Evolutionary conservation across 2,797 vertebrate species (phyloP).

Genomic region (Enteromius treurensis): DNA sequence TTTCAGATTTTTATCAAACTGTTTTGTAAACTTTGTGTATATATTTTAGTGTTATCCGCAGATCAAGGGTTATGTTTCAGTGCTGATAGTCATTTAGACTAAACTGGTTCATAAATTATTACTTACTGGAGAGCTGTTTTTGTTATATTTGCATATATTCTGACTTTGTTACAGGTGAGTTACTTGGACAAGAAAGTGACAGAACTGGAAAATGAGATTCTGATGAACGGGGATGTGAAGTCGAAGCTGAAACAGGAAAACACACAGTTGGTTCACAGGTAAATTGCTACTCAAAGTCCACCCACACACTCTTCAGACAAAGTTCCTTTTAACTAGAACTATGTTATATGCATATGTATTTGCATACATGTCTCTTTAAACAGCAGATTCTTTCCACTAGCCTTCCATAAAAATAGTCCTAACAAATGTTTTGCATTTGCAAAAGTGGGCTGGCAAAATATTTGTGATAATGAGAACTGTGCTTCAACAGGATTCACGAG

Average conservation of each 20-base stretch:
- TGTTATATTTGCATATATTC: neutral
- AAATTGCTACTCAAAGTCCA: slow-evolving; percentile 29
- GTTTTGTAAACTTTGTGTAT: neutral
- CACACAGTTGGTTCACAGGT: slow-evolving; percentile 95
- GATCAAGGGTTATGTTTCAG: neutral
- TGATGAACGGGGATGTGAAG: slow-evolving; percentile 88
- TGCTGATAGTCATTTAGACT: neutral
- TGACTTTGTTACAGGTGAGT: slow-evolving; percentile 75
- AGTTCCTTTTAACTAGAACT: neutral
- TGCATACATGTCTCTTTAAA: slow-evolving; percentile 17
- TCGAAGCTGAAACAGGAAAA: slow-evolving; percentile 95
- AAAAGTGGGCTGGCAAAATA: slow-evolving; percentile 3
- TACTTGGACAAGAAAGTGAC: slow-evolving; percentile 93
- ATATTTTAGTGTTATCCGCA: neutral
- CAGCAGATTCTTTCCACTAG: neutral
- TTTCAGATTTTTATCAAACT: neutral
- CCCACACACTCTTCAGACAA: slow-evolving; percentile 6
- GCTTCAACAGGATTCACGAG: slow-evolving; percentile 85
- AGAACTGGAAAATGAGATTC: slow-evolving; percentile 90
- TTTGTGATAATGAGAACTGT: slow-evolving; percentile 1
- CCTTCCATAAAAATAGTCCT: neutral
- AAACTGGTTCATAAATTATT: neutral
- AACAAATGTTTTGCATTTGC: neutral
- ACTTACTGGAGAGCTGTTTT: neutral
- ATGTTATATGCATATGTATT: slow-evolving; percentile 5